phyloP scores from a whole-genome alignment of 2,888 invertebrate genomes.

The Acanthacorydalis orientalis region DNA sequence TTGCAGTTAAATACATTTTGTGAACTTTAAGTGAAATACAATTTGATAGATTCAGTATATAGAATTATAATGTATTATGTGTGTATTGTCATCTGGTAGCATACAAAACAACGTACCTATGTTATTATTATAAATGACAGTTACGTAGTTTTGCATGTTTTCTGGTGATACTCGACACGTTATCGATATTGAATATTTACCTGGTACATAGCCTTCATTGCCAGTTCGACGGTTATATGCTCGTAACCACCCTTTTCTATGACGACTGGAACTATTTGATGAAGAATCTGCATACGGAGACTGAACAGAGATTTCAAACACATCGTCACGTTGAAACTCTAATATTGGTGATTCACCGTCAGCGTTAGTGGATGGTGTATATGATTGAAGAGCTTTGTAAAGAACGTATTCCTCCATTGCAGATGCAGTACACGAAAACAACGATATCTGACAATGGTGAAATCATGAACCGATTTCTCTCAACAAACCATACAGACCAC shows the following conservation, averaged over 20 bases:
- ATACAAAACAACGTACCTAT: no score
- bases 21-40: no score
- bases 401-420: conserved; percentile 25
- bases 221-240: conserved; percentile 26
- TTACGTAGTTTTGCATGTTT: no score
- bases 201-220: conserved; percentile 25
- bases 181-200: conserved; percentile 14
- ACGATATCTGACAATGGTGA: no score
- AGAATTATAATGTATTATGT: no score
- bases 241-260: conserved; percentile 23
- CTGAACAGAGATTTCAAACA: conserved; percentile 24
- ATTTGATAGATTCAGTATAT: no score
- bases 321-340: conserved; percentile 25
- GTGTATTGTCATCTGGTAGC: no score
- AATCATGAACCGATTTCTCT: no score
- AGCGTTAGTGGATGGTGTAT: conserved; percentile 16
- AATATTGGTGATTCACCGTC: conserved; percentile 17
- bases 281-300: conserved; percentile 15
- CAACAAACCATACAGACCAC: no score
- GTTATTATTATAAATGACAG: no score
- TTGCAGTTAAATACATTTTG: no score
- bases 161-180: conserved; percentile 1
- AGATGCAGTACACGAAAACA: conserved; percentile 5
- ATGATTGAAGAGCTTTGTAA: conserved; percentile 25
- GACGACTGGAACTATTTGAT: conserved; percentile 8